Evolutionary conservation across 2,888 invertebrate genomes (phyloP), one percentile per base, ranked within the genome.

Genomic region (Trichogramma evanescens): DNA sequence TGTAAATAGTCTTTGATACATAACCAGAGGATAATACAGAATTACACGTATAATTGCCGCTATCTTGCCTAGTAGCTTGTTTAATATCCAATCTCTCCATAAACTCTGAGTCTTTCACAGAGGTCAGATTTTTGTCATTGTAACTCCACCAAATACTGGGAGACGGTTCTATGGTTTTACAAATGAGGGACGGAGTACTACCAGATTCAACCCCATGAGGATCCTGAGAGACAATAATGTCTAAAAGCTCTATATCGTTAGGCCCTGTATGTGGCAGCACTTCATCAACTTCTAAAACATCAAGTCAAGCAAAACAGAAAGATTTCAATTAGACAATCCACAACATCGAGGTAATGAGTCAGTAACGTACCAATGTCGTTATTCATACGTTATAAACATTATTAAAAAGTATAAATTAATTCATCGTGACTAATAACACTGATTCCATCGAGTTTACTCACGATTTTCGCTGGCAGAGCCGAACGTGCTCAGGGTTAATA

Each of bases 41-140:
- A 69, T 79, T 80, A 70, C 87, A 87, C 0, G 82, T 81, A 69
- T 85, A 86, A 70, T 82, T 82, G 39, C 86, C 86, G 54, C 80
- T 80, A 72, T 86, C 85, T 56, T 80, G 78, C 61, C 83, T 78
- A 67, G 80, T 81, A 38, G 84, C 80, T 68, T 81, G 78, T 49
- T 79, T 74, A 64, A 86, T 81, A 61, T 81, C 80, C 51, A 86
- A 74, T 61, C 81, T 82, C 56, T 78, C 81, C 56, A 60, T 64
- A 39, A 66, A 61, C 3, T 76, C 74, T 6, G 70, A 72, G 53
- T 75, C 73, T 61, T 70, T 73, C 51, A 76, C 67, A 5, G 75
- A 75, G 0, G 83, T 82, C 54, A 85, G 78, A 72, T 83, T 85
- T 66, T 78, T 78, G 46, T 81, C 82, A 65, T 82, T 80, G 59